Evolutionary conservation across 2,797 vertebrate genomes (phyloP).

Genomic region (Cossypha heuglini): DNA sequence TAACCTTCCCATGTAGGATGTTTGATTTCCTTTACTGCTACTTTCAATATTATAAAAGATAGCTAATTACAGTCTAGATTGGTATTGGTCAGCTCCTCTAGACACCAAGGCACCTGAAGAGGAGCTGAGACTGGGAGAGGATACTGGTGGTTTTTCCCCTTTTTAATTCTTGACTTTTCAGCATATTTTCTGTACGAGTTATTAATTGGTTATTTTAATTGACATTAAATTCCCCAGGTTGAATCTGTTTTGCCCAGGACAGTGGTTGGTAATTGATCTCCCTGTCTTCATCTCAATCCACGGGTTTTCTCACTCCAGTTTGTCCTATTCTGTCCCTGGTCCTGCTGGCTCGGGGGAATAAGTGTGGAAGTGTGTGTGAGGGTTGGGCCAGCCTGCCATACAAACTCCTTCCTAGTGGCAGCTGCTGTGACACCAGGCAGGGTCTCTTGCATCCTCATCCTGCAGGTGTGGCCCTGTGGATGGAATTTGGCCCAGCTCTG

Average conservation of each 20-base stretch:
- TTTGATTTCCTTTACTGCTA: background rate
- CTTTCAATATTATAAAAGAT: background rate
- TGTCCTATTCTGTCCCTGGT: background rate
- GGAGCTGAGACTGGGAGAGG: background rate
- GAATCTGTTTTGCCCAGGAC: background rate
- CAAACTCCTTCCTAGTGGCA: background rate
- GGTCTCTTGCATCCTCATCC: background rate
- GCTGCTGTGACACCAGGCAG: background rate
- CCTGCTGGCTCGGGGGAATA: rapidly evolving
- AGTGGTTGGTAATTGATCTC: background rate
- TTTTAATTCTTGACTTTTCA: background rate
- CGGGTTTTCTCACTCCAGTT: background rate
- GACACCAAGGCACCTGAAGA: background rate
- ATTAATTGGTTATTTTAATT: background rate
- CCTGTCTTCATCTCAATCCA: background rate
- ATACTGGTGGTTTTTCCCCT: rapidly evolving
- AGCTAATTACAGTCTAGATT: background rate
- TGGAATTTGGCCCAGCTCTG: background rate
- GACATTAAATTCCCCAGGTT: background rate
- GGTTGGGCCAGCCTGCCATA: background rate
- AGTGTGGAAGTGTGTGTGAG: rapidly evolving
- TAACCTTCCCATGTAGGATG: background rate
- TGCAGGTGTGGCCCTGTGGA: background rate
- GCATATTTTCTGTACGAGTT: background rate
- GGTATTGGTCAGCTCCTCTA: background rate